phyloP scores from a whole-genome alignment of 2,888 invertebrate species.

The Aspidiotus rigidus region DNA sequence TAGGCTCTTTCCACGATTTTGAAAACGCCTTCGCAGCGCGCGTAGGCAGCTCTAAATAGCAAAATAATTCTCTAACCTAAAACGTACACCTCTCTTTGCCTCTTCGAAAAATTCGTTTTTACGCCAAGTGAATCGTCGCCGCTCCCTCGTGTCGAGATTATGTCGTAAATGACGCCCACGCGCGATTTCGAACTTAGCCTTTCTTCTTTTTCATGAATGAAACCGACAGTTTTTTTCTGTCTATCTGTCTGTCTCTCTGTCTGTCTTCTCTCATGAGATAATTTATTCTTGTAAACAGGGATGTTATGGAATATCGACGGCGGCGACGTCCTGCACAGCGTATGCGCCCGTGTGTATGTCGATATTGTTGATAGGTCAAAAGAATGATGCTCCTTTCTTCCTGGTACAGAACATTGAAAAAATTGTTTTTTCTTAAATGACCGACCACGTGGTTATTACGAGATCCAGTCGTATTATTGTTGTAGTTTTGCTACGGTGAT shows the following conservation, averaged over 20 bases:
- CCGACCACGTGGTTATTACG: no score
- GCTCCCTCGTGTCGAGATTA: conserved; percentile 23
- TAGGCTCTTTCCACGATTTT: conserved; percentile 23
- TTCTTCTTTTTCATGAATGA: conserved; percentile 28
- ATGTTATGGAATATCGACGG: conserved; percentile 1
- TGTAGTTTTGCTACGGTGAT: no score
- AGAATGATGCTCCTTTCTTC: no score
- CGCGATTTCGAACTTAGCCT: conserved; percentile 22
- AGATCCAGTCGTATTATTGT: no score
- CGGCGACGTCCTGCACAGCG: neutral
- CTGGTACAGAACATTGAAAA: no score
- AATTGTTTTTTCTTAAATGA: no score
- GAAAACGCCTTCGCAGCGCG: conserved; percentile 30
- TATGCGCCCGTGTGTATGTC: neutral
- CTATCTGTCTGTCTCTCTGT: neutral
- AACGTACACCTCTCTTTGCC: neutral
- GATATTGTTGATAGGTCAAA: no score
- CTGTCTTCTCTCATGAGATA: neutral
- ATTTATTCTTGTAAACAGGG: conserved; percentile 9
- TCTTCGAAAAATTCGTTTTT: neutral
- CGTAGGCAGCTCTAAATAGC: conserved; percentile 31
- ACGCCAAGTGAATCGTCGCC: conserved; percentile 15
- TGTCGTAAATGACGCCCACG: conserved; percentile 33
- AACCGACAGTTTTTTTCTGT: conserved; percentile 30
- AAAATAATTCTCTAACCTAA: conserved; percentile 21